Percentiles rank a stretch among this genome's conserved stretches.
Conservation (phyloP, 2,888 invertebrate species). For the Tipula unca region DNA sequence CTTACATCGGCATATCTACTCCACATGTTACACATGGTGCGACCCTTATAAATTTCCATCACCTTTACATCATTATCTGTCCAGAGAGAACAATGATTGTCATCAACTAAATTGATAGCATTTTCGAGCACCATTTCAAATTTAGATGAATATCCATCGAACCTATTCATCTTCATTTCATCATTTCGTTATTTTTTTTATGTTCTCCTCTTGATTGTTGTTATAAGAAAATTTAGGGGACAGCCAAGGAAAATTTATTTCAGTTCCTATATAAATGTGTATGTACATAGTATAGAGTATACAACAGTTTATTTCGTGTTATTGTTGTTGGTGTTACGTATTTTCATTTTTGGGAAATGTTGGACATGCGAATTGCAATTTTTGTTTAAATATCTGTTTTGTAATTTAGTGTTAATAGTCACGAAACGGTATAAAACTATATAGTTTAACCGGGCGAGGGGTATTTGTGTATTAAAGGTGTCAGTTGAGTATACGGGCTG, state of each 20-base stretch:
- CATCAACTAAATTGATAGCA: not conserved
- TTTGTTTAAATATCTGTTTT: not conserved
- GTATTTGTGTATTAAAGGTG: not conserved
- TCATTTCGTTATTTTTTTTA: not conserved
- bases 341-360: not conserved
- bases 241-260: not conserved
- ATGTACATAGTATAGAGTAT: not conserved
- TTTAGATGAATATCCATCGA: not conserved
- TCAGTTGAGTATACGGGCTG: not conserved
- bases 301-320: not conserved
- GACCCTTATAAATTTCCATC: not conserved
- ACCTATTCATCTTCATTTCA: not conserved
- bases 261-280: not conserved
- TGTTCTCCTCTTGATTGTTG: not conserved
- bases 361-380: slow-evolving; percentile 14
- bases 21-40: not conserved
- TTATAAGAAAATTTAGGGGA: not conserved
- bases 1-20: not conserved
- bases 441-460: not conserved
- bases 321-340: not conserved
- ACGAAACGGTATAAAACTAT: not conserved
- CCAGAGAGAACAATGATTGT: not conserved
- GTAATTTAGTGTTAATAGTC: not conserved
- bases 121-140: slow-evolving; percentile 8
- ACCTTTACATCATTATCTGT: not conserved